Conservation (phyloP, 2,888 invertebrate genomes). For the Phorcus lineatus region DNA sequence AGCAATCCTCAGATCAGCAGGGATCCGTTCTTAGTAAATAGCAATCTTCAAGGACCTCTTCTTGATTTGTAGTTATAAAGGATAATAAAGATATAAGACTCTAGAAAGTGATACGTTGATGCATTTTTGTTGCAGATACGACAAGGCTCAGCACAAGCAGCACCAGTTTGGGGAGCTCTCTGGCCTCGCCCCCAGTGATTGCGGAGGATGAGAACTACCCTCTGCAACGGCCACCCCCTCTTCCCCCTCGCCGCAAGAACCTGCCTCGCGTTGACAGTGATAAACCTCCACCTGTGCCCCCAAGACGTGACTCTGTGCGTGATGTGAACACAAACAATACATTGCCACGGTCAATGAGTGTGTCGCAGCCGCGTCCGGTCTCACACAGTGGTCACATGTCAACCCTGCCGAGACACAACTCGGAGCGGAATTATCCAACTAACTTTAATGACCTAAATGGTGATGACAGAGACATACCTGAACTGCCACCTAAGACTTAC, state of each 20-base stretch:
- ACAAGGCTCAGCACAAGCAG: conserved; percentile 19
- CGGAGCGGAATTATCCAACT: conserved; percentile 46
- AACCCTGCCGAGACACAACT: conserved; percentile 61
- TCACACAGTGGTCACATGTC: conserved; percentile 46
- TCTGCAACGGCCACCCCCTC: conserved; percentile 63
- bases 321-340: conserved; percentile 29
- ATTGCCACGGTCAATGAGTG: conserved; percentile 55
- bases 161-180: conserved; percentile 16
- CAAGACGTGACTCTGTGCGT: conserved; percentile 76
- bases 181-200: conserved; percentile 31
- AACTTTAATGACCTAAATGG: conserved; percentile 59
- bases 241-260: conserved; percentile 76
- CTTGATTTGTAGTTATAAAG: no score
- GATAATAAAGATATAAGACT: no score
- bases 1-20: no score
- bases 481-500: conserved; percentile 73
- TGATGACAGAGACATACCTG: conserved; percentile 61
- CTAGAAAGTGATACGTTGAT: background rate
- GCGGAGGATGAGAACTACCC: conserved; percentile 43
- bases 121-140: background rate
- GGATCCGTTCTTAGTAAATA: no score
- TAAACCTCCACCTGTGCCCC: conserved; percentile 81
- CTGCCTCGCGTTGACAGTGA: conserved; percentile 79
- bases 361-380: conserved; percentile 52
- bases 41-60: no score